Percentiles rank a stretch among this genome's conserved stretches.
Conservation (phyloP, 2,113 vertebrate genomes). For the Ploceus nigricollis region DNA sequence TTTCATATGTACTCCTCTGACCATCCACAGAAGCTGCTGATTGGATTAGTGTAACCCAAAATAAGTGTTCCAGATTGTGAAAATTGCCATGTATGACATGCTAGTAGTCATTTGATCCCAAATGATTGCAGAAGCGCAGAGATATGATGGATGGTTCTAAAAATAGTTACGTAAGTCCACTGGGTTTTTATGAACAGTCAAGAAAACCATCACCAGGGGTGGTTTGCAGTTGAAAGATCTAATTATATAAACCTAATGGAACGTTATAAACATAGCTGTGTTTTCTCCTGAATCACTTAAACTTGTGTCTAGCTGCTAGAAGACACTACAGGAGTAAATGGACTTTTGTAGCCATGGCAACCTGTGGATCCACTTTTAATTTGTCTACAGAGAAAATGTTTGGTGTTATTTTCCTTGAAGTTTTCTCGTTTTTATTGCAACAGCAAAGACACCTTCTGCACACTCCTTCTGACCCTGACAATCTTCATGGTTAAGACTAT, state of each 20-base stretch:
- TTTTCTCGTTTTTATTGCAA: conserved; percentile 5
- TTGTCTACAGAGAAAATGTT: neutral
- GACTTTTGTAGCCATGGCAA: conserved; percentile 46
- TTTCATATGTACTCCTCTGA: neutral
- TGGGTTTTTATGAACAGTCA: neutral
- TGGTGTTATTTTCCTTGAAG: neutral
- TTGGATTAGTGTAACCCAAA: neutral
- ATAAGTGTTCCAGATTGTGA: neutral
- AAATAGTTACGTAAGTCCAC: neutral
- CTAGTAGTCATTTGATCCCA: neutral
- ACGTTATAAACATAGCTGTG: neutral
- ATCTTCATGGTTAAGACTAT: neutral
- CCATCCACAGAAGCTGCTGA: neutral
- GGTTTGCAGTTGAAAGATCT: neutral
- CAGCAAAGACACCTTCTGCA: neutral
- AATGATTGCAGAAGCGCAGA: neutral
- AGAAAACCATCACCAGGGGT: neutral
- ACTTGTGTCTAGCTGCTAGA: conserved; percentile 12
- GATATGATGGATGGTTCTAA: neutral
- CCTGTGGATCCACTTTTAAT: conserved; percentile 8
- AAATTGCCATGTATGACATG: neutral
- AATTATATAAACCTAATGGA: neutral
- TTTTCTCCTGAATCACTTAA: conserved; percentile 22
- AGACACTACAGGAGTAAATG: conserved; percentile 16
- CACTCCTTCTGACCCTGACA: neutral